These are phyloP conservation scores for Halesus radiatus DNA, from an alignment of 1,140 invertebrate species.

Conservation along the genomic window DNA sequence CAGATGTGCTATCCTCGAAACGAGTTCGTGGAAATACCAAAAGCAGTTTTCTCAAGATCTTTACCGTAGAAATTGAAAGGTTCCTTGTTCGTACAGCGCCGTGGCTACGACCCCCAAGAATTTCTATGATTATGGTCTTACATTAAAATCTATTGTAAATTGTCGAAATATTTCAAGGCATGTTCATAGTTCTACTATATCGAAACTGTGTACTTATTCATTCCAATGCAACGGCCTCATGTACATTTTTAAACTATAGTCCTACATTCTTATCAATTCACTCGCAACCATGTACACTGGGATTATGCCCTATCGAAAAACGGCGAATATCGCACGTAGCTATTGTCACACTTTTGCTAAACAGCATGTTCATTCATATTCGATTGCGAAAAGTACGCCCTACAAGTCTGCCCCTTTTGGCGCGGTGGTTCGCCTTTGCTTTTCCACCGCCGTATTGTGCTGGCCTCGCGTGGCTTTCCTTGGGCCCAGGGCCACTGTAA, in stretches of 20 bases:
- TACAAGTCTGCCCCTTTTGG: constrained; percentile 2
- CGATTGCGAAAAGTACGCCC: background rate
- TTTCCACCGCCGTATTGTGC: constrained; percentile 6
- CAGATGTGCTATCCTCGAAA: no score
- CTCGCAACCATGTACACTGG: constrained; percentile 18
- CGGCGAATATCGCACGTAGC: background rate
- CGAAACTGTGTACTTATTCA: constrained; percentile 9
- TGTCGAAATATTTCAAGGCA: background rate
- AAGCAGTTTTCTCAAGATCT: no score
- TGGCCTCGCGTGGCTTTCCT: constrained; percentile 41
- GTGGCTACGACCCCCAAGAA: no score
- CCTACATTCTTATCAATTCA: constrained; percentile 21
- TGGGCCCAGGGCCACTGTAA: constrained; percentile 48
- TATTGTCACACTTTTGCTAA: background rate
- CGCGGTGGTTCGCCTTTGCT: constrained; percentile 18
- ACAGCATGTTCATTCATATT: background rate
- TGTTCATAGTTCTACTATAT: background rate
- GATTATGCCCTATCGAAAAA: constrained; percentile 17
- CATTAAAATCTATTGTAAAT: background rate
- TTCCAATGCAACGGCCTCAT: constrained; percentile 27
- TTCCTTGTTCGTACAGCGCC: no score
- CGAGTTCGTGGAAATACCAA: no score
- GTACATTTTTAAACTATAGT: constrained; percentile 3
- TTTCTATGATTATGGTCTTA: no score
- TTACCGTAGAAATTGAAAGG: no score